phyloP scores from a whole-genome alignment of 30 jellyfish, hydroid and myxozoan genomes.

The Hydra vulgaris region DNA sequence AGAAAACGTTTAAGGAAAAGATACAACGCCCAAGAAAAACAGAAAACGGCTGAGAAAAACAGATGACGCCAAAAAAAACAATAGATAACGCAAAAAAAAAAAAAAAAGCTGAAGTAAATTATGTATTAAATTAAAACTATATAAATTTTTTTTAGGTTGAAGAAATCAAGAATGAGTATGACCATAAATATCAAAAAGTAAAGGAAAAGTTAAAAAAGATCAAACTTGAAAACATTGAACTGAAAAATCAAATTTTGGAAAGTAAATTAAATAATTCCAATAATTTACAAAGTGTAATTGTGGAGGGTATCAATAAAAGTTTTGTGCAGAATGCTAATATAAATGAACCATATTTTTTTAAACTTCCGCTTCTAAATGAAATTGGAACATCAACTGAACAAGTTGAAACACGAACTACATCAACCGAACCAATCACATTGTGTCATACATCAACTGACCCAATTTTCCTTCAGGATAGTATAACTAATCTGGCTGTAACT shows the following conservation, averaged over 20 bases:
- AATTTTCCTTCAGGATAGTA: too few species aligned
- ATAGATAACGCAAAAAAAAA: too few species aligned
- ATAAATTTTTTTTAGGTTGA: background rate
- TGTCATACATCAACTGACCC: background rate
- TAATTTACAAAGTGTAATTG: too few species aligned
- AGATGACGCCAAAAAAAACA: too few species aligned
- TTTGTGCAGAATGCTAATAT: too few species aligned
- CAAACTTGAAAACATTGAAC: background rate
- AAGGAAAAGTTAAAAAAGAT: background rate
- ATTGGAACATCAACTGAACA: constrained; percentile 3
- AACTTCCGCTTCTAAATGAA: background rate
- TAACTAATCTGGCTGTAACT: too few species aligned
- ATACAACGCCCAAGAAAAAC: too few species aligned
- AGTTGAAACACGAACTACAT: background rate
- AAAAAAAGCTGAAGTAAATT: too few species aligned
- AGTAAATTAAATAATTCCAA: background rate
- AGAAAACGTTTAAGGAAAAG: too few species aligned
- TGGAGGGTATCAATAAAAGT: background rate
- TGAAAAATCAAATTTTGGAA: background rate
- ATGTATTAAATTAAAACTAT: too few species aligned
- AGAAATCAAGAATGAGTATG: background rate
- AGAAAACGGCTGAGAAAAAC: too few species aligned
- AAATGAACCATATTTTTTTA: background rate
- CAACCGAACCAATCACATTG: too few species aligned
- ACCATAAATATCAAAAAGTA: background rate